phyloP scores from a whole-genome alignment of 1,140 invertebrate species.

The Caenorhabditis remanei region DNA sequence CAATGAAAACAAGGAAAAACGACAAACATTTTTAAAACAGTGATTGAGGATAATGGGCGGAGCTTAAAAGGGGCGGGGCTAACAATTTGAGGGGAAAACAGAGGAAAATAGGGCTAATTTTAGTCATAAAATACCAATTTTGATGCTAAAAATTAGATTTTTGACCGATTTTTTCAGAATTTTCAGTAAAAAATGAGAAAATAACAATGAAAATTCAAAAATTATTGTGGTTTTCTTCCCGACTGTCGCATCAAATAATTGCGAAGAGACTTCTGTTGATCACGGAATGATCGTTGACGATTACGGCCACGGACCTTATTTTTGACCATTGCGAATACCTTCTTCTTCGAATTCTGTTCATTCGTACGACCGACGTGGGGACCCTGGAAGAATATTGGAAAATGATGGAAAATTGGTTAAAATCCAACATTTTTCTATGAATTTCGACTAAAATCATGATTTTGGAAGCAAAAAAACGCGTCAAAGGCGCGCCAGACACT shows the following conservation, averaged over 20 bases:
- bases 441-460: background rate
- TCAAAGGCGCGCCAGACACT: too few relatives aligned
- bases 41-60: too few relatives aligned
- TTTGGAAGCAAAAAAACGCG: background rate
- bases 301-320: slow-evolving; percentile 77
- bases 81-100: background rate
- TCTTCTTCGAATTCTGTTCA: slow-evolving; percentile 73
- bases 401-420: background rate
- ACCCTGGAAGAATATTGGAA: slow-evolving; percentile 65
- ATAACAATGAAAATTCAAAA: background rate
- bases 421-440: too few relatives aligned
- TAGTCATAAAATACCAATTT: too few relatives aligned
- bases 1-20: too few relatives aligned
- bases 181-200: background rate
- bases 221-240: slow-evolving; percentile 63
- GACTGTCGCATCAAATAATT: slow-evolving; percentile 73
- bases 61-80: too few relatives aligned
- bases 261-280: slow-evolving; percentile 72
- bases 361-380: slow-evolving; percentile 77
- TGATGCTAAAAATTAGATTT: too few relatives aligned
- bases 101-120: too few relatives aligned
- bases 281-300: slow-evolving; percentile 73
- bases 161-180: background rate
- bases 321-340: slow-evolving; percentile 75
- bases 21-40: too few relatives aligned